A percentile compares a stretch with the other conserved stretches of the same genome.
phyloP scores from a whole-genome alignment of 2,113 vertebrate species.

The Tetraodon nigroviridis region DNA sequence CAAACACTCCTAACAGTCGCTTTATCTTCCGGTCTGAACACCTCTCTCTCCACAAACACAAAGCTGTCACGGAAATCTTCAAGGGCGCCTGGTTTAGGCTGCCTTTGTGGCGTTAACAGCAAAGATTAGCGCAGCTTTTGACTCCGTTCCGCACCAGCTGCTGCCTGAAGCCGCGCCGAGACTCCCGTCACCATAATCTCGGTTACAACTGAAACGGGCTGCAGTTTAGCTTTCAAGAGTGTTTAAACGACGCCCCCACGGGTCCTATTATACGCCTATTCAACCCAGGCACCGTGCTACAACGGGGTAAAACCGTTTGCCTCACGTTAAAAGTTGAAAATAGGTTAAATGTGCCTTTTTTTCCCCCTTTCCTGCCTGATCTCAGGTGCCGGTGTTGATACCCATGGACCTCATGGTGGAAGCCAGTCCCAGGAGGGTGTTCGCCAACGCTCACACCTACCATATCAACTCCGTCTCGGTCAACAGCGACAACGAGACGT shows the following conservation, averaged over 20 bases:
- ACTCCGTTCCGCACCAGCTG: not conserved
- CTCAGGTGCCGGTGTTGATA: slow-evolving; percentile 75
- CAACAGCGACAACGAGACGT: slow-evolving; percentile 78
- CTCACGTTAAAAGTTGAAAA: too few species aligned
- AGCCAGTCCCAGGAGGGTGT: slow-evolving; percentile 75
- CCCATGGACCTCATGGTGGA: slow-evolving; percentile 82
- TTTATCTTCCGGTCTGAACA: not conserved
- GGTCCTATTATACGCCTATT: too few species aligned
- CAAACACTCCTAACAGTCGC: too few species aligned
- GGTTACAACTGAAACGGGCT: too few species aligned
- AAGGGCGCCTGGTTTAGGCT: not conserved
- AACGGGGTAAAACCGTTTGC: too few species aligned
- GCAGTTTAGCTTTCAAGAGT: too few species aligned
- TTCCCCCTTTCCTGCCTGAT: not conserved
- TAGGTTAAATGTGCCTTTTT: not conserved
- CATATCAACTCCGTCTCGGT: slow-evolving; percentile 80
- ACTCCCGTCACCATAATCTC: not conserved
- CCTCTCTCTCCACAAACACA: not conserved
- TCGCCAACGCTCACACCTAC: slow-evolving; percentile 78
- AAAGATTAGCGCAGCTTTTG: not conserved
- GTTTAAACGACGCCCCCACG: too few species aligned
- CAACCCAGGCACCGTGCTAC: too few species aligned
- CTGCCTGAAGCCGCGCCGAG: not conserved
- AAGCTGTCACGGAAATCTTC: not conserved
- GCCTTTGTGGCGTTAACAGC: not conserved